Evolutionary conservation across 2,888 invertebrate genomes (phyloP).

Genomic region (Dioctria linearis): DNA sequence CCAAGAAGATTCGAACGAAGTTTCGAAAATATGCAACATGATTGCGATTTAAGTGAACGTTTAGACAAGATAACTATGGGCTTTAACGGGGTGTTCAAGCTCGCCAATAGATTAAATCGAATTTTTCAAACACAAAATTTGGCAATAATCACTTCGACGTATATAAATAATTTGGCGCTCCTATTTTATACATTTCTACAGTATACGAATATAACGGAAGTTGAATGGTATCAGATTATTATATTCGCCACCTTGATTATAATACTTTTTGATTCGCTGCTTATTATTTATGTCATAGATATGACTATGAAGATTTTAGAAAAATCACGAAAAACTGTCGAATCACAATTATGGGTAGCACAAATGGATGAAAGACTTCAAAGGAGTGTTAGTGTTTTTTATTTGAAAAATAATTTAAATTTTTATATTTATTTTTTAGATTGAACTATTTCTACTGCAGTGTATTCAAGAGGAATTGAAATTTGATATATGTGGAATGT

Average conservation of each 20-base stretch:
- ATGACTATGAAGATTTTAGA: not conserved
- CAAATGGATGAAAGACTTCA: constrained; percentile 8
- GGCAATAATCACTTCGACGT: not conserved
- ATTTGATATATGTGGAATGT: constrained; percentile 21
- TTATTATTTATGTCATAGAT: not conserved
- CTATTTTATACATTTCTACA: not conserved
- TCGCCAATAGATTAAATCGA: not conserved
- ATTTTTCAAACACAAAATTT: constrained; percentile 14
- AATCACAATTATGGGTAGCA: not conserved
- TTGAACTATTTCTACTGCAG: constrained; percentile 19
- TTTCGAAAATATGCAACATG: not conserved
- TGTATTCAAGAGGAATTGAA: not conserved
- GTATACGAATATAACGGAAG: not conserved
- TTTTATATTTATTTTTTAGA: not conserved
- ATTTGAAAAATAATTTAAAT: not conserved
- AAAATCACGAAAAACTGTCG: constrained; percentile 2
- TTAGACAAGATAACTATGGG: not conserved
- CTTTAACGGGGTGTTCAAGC: not conserved
- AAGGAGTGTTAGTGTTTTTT: constrained; percentile 19
- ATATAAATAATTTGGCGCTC: not conserved
- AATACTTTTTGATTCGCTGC: not conserved
- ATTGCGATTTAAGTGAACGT: constrained; percentile 18
- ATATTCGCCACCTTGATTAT: not conserved
- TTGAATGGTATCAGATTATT: not conserved
- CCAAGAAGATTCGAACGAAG: not conserved